These are phyloP conservation scores for Ictalurus punctatus DNA, from an alignment of 2,113 vertebrate genomes.

Conservation along the genomic window DNA sequence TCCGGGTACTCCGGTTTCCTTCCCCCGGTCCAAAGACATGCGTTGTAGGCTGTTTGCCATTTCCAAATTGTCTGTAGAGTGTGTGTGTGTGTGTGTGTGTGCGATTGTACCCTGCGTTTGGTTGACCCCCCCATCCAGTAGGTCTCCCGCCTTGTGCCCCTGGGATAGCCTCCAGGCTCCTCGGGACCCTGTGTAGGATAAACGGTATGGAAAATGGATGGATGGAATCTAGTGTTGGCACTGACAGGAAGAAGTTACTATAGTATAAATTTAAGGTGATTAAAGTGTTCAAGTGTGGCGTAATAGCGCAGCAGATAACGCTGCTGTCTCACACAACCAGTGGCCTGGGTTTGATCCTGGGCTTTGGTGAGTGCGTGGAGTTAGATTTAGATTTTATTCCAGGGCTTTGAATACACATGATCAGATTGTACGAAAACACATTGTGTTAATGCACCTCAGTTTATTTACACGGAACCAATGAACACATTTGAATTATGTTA, in stretches of 20 bases:
- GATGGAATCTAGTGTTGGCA: background rate
- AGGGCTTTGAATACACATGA: background rate
- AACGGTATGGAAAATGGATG: too few species aligned
- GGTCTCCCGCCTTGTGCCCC: too few species aligned
- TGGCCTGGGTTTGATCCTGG: background rate
- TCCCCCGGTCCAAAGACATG: too few species aligned
- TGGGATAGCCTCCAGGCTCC: too few species aligned
- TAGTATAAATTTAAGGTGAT: background rate
- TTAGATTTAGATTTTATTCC: background rate
- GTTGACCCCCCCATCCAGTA: too few species aligned
- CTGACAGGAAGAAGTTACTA: background rate
- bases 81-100: too few species aligned
- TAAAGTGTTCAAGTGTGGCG: background rate
- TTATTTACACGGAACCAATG: background rate
- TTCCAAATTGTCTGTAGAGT: too few species aligned
- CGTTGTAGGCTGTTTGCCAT: too few species aligned
- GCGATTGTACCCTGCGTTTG: too few species aligned
- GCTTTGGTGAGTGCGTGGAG: background rate
- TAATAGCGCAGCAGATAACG: background rate
- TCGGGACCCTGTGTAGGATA: too few species aligned
- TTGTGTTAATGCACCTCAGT: background rate
- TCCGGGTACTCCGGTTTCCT: too few species aligned
- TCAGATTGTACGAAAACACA: background rate
- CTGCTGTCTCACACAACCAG: background rate
- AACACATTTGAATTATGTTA: background rate